Base-by-base conservation (phyloP, 2,888 invertebrate species). In the Cenopis cana region DNA sequence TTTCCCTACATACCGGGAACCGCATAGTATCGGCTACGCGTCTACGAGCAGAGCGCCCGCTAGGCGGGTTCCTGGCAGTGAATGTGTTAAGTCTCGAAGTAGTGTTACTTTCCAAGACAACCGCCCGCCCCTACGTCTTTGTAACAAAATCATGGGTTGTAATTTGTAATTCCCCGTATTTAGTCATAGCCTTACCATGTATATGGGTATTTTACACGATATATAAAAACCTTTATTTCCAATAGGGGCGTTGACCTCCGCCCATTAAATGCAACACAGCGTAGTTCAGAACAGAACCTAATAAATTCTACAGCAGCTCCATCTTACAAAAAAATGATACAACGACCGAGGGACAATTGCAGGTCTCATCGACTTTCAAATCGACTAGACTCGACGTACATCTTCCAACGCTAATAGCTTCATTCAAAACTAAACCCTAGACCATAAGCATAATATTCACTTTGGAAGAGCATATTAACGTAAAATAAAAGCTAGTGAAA, bases 311-410 rank as follows among this genome's bases (percentile, higher is more conserved):
- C 18, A 68, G 46, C 24, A 56, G 50, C 33, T 12, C 33, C 36
- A 41, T 60, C 49, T 56, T 46, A 49, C 29, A 29, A 36, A 33
- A 55, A 62, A 62, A 38, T 38, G 50, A 18, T 36, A 49, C 20
- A 52, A 36, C 18, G 20, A 49, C 36, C 20, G 62, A 56, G n/a
- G n/a, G 69, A 62, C 55, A 56, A 50, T 56, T 69, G 69, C 62
- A 62, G 14, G 60, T 56, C 56, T 62, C 62, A 69, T 56, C 38
- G 69, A 69, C 49, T 69, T 69, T 69, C 49, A 69, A 69, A 69
- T 69, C 29, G 14, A 46, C 61, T 17, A 57, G 29, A 57, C 18
- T 29, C 50, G 50, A 49, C 10, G 24, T 50, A 33, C 12, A 8
- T 61, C 49, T 50, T 33, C 33, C 12, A 46, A 3, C n/a, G 8